Percentiles rank a stretch among this genome's conserved stretches.
These are phyloP conservation scores for Tenthredo scrophulariae DNA, from an alignment of 2,888 invertebrate genomes.

Conservation along the genomic window DNA sequence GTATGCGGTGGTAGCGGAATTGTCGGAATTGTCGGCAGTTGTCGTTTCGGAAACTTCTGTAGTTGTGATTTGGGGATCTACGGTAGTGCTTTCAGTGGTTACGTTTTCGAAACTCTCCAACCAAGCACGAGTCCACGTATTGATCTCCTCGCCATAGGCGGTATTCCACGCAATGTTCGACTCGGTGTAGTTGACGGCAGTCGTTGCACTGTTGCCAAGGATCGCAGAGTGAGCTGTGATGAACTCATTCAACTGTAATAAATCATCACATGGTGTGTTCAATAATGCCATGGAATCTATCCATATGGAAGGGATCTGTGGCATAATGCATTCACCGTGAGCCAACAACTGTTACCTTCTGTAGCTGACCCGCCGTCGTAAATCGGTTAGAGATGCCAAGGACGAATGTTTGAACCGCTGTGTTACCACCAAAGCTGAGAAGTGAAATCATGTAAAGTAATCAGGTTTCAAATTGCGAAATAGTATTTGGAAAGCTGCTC, in stretches of 20 bases:
- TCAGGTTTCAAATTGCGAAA: neutral
- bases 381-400: conserved; percentile 54
- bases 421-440: conserved; percentile 8
- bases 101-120: neutral
- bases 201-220: neutral
- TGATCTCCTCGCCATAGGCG: conserved; percentile 37
- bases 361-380: conserved; percentile 54
- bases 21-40: neutral
- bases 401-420: conserved; percentile 46
- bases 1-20: neutral
- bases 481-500: neutral
- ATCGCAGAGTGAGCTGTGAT: neutral
- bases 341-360: conserved; percentile 52
- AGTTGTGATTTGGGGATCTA: neutral
- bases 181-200: conserved; percentile 29
- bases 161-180: conserved; percentile 55
- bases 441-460: neutral
- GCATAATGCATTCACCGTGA: neutral
- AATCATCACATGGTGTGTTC: neutral
- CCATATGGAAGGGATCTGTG: neutral
- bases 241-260: conserved; percentile 36
- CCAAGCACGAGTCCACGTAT: neutral
- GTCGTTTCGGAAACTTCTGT: neutral
- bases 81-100: neutral
- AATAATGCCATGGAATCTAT: neutral